Evolutionary conservation across 2,113 vertebrate species (phyloP), one percentile per base, ranked within the genome.

Genomic region (Beaufortia kweichowensis): DNA sequence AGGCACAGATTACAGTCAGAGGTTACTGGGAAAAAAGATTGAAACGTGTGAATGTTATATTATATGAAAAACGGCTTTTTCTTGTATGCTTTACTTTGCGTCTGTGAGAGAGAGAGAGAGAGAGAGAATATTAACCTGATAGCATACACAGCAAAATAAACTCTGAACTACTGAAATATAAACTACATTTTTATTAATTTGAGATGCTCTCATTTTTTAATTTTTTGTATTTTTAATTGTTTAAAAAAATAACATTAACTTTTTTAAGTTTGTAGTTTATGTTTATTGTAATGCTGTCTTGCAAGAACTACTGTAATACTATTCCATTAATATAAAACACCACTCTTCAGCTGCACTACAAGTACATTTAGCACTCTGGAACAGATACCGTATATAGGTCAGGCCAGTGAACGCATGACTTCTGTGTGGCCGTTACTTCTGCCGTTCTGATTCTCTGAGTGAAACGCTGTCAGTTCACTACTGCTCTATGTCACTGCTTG

Each of bases 341-440:
- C 35, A 7, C 10, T 67, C 24, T 67, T 24, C 6, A 9, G 8
- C 17, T 28, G 6, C 10, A 39, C 12, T 10, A 24, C 21, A 28
- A 57, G 33, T 57, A 24, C 23, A n/a, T 15, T 35, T n/a, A 70
- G n/a, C 29, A 24, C 24, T 56, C 6, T 35, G 29, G n/a, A 21
- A 17, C 53, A 6, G 14, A 26, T 59, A 17, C 43, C 12, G 5
- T 35, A 15, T 56, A 3, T 10, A 2, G 4, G 3, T 11, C 35
- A 31, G 26, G 10, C 23, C 12, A 50, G 65, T 19, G 17, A 15
- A 48, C 24, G 50, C 14, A 61, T 5, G 15, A 23, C 6, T 17
- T 55, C 12, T 50, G 63, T 67, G 62, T 68, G 62, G 66, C 39
- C 59, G 29, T 78, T 71, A 39, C 57, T 78, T 62, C 28, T 43